Conservation (phyloP, 2,797 vertebrate species). For the Australoheros facetus region DNA sequence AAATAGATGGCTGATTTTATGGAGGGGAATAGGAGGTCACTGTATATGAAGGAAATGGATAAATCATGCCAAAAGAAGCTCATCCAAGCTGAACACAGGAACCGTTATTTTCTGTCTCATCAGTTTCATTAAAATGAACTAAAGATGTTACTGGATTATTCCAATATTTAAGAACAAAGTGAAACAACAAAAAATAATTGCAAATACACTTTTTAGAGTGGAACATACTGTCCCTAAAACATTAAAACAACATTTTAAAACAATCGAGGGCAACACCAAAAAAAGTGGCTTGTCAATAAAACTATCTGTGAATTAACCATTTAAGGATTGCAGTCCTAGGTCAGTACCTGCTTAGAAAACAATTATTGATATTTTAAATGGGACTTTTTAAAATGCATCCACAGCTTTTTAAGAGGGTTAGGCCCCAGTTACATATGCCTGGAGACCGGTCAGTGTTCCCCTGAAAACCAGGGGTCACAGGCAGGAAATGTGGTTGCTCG, state of each 20-base stretch:
- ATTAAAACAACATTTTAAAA: not conserved
- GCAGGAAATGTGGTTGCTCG: too few species aligned
- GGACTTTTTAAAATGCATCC: not conserved
- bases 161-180: not conserved
- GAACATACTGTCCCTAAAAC: not conserved
- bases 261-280: not conserved
- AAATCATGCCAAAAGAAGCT: slow-evolving; percentile 47
- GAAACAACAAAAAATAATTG: not conserved
- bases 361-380: too few species aligned
- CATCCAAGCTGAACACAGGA: slow-evolving; percentile 34
- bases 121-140: not conserved
- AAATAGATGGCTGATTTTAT: slow-evolving; percentile 53
- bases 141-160: not conserved
- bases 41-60: slow-evolving; percentile 41
- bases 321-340: too few species aligned
- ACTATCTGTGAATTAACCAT: not conserved
- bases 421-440: not conserved
- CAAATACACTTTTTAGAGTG: not conserved
- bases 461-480: too few species aligned
- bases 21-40: slow-evolving; percentile 51
- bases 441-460: too few species aligned
- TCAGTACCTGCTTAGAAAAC: too few species aligned
- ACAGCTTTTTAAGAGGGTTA: not conserved
- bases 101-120: not conserved
- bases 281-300: too few species aligned